These are phyloP conservation scores for Pteria penguin DNA, from an alignment of 2,888 invertebrate species.

Conservation along the genomic window DNA sequence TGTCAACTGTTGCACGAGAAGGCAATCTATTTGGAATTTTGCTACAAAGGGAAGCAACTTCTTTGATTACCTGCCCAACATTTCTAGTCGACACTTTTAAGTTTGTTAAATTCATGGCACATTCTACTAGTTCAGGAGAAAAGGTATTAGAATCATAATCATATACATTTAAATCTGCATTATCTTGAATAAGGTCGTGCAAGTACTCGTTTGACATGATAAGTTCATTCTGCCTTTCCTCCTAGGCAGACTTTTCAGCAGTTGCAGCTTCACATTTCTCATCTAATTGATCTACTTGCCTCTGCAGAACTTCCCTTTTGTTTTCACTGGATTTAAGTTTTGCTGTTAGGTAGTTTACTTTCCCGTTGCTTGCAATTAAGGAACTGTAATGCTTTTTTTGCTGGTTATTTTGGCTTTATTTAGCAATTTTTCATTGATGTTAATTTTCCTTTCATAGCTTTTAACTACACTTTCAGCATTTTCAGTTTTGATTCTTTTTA, in stretches of 20 bases:
- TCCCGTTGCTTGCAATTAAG: not conserved
- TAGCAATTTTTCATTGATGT: not conserved
- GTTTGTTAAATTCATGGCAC: conserved; percentile 47
- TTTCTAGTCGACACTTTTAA: conserved; percentile 44
- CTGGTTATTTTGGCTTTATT: conserved; percentile 7
- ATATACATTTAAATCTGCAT: conserved; percentile 5
- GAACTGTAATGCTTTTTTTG: not conserved
- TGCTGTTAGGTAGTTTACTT: not conserved
- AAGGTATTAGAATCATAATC: not conserved
- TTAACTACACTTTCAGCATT: not conserved
- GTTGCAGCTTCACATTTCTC: conserved; percentile 1
- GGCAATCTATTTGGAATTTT: conserved; percentile 33
- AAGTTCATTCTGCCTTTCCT: not conserved
- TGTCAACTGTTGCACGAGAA: conserved; percentile 41
- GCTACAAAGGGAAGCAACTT: conserved; percentile 32
- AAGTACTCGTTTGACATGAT: not conserved
- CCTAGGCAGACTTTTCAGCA: not conserved
- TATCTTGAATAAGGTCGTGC: not conserved
- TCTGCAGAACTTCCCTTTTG: not conserved
- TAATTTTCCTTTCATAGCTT: not conserved
- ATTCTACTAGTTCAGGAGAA: conserved; percentile 2
- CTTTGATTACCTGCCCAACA: conserved; percentile 43
- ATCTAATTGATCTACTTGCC: not conserved
- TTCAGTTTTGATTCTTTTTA: not conserved
- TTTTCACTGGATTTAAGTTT: not conserved